Evolutionary conservation across 53 echinoderm and acorn worm genomes (phyloP).

Genomic region (Apostichopus leukothele): DNA sequence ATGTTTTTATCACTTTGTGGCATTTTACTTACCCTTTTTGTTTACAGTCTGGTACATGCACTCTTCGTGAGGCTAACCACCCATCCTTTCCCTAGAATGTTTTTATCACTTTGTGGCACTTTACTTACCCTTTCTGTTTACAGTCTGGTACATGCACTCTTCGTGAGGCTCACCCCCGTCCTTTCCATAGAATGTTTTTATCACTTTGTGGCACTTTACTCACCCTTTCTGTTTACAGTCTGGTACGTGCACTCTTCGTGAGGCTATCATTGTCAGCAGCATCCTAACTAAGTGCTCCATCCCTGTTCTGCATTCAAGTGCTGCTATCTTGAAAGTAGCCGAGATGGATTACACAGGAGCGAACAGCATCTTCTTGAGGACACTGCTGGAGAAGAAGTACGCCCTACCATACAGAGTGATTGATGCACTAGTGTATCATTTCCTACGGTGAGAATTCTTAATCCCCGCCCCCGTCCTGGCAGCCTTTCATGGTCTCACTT

Average conservation of each 20-base stretch:
- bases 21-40: too few relatives aligned
- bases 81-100: too few relatives aligned
- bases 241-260: constrained; percentile 90
- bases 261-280: constrained; percentile 89
- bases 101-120: too few relatives aligned
- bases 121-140: too few relatives aligned
- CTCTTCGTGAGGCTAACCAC: too few relatives aligned
- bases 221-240: constrained; percentile 43
- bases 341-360: constrained; percentile 99
- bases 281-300: constrained; percentile 83
- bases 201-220: too few relatives aligned
- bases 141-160: too few relatives aligned
- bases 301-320: constrained; percentile 91
- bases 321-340: constrained; percentile 87
- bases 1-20: too few relatives aligned
- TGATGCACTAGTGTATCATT: constrained; percentile 94
- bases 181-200: too few relatives aligned
- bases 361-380: constrained; percentile 95
- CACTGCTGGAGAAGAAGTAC: constrained; percentile 92
- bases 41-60: too few relatives aligned
- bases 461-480: background rate
- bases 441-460: constrained; percentile 75
- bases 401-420: constrained; percentile 95
- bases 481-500: background rate
- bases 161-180: too few relatives aligned